Percentiles rank a stretch among this genome's conserved stretches.
Evolutionary conservation across 2,113 vertebrate genomes (phyloP).

Genomic region (Lasiurus borealis): DNA sequence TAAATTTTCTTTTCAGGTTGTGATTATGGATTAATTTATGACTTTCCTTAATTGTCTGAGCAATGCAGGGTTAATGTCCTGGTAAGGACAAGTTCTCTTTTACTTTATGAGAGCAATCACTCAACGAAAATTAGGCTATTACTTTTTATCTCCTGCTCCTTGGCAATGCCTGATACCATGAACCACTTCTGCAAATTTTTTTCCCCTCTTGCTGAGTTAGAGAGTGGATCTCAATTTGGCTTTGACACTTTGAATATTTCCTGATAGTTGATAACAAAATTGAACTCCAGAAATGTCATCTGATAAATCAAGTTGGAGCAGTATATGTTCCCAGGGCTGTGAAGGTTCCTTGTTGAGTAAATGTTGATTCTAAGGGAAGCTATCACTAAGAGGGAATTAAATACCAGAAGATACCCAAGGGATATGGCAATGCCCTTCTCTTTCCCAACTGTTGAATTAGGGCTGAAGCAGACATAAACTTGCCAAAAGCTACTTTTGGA

Average conservation of each 20-base stretch:
- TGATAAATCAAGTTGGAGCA: background rate
- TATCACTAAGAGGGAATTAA: background rate
- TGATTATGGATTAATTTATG: constrained; percentile 79
- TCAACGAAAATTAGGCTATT: constrained; percentile 82
- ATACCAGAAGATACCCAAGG: background rate
- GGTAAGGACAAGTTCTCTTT: constrained; percentile 79
- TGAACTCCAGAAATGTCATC: constrained; percentile 52
- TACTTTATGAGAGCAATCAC: constrained; percentile 81
- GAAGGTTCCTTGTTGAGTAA: background rate
- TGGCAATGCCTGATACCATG: constrained; percentile 62
- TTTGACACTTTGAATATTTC: constrained; percentile 73
- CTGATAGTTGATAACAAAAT: constrained; percentile 46
- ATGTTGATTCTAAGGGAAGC: background rate
- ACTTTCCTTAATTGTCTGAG: constrained; percentile 83
- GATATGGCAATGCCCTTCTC: background rate
- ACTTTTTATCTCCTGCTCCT: constrained; percentile 81
- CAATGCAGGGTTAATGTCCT: constrained; percentile 79
- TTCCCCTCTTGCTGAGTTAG: constrained; percentile 58
- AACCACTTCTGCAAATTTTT: constrained; percentile 71
- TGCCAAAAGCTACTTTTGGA: background rate
- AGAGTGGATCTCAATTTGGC: constrained; percentile 67
- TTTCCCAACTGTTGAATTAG: background rate
- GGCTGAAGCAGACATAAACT: background rate
- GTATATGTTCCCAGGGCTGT: background rate
- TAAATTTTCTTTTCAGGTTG: constrained; percentile 66